Percentiles rank a stretch among this genome's conserved stretches.
phyloP scores from a whole-genome alignment of 1,140 invertebrate genomes.

The Tetramorium simillimum region DNA sequence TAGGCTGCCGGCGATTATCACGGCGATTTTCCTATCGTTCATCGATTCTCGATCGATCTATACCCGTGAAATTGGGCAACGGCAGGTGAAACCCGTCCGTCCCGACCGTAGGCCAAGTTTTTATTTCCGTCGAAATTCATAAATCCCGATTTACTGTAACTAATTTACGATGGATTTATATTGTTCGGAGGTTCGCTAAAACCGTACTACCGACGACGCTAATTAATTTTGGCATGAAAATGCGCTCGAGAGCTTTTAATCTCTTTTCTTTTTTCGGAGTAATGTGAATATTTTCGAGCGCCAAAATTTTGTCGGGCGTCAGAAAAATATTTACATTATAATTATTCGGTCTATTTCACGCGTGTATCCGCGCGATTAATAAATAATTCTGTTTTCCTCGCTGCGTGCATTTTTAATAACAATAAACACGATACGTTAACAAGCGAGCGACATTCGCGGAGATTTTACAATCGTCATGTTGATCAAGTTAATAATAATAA shows the following conservation, averaged over 20 bases:
- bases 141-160: slow-evolving; percentile 46
- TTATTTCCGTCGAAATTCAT: slow-evolving; percentile 23
- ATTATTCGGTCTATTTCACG: slow-evolving; percentile 24
- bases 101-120: not conserved
- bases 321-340: slow-evolving; percentile 29
- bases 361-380: slow-evolving; percentile 33
- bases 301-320: not conserved
- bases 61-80: slow-evolving; percentile 58
- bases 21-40: slow-evolving; percentile 55
- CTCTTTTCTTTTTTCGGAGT: not conserved
- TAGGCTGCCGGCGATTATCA: slow-evolving; percentile 53
- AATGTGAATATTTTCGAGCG: slow-evolving; percentile 7
- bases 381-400: slow-evolving; percentile 41
- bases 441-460: not conserved
- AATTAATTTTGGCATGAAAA: slow-evolving; percentile 41
- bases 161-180: slow-evolving; percentile 49
- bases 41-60: slow-evolving; percentile 43
- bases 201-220: not conserved
- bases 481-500: slow-evolving; percentile 60
- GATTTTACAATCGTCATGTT: slow-evolving; percentile 39
- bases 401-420: slow-evolving; percentile 41
- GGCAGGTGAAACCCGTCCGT: slow-evolving; percentile 55
- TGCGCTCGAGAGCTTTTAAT: slow-evolving; percentile 30
- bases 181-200: slow-evolving; percentile 15
- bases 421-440: slow-evolving; percentile 17